A percentile compares a stretch with the other conserved stretches of the same genome.
Evolutionary conservation across 2,797 vertebrate genomes (phyloP).

Genomic region (Sebastes elongatus): DNA sequence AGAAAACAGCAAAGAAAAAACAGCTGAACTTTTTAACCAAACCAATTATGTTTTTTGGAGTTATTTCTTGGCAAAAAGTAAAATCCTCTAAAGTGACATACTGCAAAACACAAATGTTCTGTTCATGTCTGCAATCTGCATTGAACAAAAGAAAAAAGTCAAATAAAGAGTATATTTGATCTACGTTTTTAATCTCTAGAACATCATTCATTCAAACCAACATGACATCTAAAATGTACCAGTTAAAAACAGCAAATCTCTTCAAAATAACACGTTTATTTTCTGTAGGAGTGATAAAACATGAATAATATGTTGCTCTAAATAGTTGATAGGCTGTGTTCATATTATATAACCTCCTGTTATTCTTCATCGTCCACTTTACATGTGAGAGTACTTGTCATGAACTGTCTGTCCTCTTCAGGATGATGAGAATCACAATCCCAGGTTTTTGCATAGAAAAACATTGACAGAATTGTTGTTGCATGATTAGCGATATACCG

Average conservation of each 20-base stretch:
- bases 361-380: background rate
- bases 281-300: constrained; percentile 36
- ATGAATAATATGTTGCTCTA: constrained; percentile 54
- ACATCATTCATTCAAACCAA: constrained; percentile 54
- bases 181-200: constrained; percentile 50
- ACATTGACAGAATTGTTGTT: constrained; percentile 55
- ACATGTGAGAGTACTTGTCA: constrained; percentile 10
- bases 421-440: constrained; percentile 29
- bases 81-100: background rate
- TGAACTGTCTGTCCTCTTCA: constrained; percentile 26
- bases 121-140: background rate
- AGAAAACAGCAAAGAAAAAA: background rate
- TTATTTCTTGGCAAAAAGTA: background rate
- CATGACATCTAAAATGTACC: constrained; percentile 55
- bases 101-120: background rate
- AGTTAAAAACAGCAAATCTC: constrained; percentile 51
- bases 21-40: background rate
- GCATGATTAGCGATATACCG: constrained; percentile 40
- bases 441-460: constrained; percentile 81
- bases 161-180: constrained; percentile 3
- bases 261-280: constrained; percentile 49
- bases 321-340: constrained; percentile 35
- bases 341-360: constrained; percentile 8
- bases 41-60: background rate
- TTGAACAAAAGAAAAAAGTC: background rate